Base-by-base conservation (phyloP, 2,888 invertebrate species). In the Mimas tiliae region DNA sequence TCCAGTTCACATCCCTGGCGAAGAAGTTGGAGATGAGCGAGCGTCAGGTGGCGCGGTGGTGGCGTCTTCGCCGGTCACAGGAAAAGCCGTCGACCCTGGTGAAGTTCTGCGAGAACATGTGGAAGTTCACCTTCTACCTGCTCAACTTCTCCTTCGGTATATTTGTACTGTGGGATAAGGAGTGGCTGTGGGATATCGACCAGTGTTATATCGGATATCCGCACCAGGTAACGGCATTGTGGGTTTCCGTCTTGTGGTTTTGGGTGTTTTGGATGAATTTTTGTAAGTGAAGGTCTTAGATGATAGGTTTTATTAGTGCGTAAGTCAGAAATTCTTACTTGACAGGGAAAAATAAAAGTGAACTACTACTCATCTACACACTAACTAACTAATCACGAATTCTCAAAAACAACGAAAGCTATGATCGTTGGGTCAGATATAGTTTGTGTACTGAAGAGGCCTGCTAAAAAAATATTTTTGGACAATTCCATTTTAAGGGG, bases 151-250 rank as follows among this genome's bases (percentile, higher is more conserved):
- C 95, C 34, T 98, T 96, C 90, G 99, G 99, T 21, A 79, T 98
- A 34, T 94, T 95, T 78, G 95, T 96, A 67, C 93, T 99, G 50
- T 98, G 98, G 98, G 96, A 98, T 88, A 99, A 99, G 92, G 95
- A 96, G 66, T 99, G 98, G 98, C 94, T 99, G 75, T 98, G 98
- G 98, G 96, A 98, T 83, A 98, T 98, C 70, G 97, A 97, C 76
- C 94, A 97, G 82, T 98, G 98, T 84, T 99, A 98, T 95, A 86
- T 95, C 65, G 96, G 95, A 42, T 97, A 96, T 83, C 97, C 97
- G 14, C 95, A 96, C 90, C 97, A 97, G 95, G 96, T 96, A 19
- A 78, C 71, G 6, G 6, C 0, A n/a, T 52, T 12, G 27, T 27
- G 27, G n/a, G 12, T 14, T 8, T 27, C 3, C 21, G 16, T 51